phyloP scores from a whole-genome alignment of 2,113 vertebrate species.

The Apteryx owenii region DNA sequence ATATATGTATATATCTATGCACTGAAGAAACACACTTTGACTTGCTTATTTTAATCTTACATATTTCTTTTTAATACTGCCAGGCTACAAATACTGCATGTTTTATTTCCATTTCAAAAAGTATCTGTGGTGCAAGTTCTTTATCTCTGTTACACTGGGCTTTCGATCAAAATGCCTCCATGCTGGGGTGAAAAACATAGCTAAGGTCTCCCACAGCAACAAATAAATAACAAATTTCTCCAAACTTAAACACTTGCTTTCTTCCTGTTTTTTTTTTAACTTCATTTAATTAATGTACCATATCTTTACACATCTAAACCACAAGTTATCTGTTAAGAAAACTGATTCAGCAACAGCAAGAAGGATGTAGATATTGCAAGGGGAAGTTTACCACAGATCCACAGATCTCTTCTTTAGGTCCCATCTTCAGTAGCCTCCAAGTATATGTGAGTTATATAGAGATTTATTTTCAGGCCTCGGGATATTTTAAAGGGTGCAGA shows the following conservation, averaged over 20 bases:
- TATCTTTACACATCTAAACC: background rate
- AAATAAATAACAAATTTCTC: background rate
- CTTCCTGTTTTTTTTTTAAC: background rate
- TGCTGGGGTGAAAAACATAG: background rate
- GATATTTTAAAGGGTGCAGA: background rate
- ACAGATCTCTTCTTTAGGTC: background rate
- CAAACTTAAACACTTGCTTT: background rate
- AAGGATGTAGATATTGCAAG: background rate
- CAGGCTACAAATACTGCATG: background rate
- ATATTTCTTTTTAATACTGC: conserved; percentile 34
- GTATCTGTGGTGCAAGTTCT: background rate
- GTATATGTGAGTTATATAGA: background rate
- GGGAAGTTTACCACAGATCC: background rate
- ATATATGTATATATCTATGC: background rate
- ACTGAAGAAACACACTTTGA: conserved; percentile 3
- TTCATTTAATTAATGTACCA: background rate
- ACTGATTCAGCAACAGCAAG: background rate
- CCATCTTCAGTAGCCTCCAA: background rate
- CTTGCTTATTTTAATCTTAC: conserved; percentile 5
- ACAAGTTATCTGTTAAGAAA: background rate
- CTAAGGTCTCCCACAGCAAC: background rate
- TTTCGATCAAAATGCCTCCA: conserved; percentile 50
- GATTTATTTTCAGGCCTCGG: conserved; percentile 18
- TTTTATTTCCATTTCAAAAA: conserved; percentile 60
- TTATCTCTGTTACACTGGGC: conserved; percentile 39